Conservation (phyloP, 2,113 vertebrate species). For the Hydropotes inermis region DNA sequence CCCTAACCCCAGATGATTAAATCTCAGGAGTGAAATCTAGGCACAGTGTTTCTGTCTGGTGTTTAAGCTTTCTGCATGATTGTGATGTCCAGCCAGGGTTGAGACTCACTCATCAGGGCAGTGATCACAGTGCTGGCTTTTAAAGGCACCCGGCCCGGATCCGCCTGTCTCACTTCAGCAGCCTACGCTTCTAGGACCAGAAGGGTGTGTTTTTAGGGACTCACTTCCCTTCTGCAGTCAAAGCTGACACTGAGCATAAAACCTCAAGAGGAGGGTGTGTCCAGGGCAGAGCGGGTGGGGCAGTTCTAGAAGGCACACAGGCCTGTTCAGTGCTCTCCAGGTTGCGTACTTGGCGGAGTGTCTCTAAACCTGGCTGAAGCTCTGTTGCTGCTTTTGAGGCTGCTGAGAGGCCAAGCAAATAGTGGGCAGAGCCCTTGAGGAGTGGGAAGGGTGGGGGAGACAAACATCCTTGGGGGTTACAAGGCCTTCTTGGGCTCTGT, state of each 20-base stretch:
- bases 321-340: background rate
- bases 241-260: background rate
- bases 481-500: background rate
- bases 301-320: background rate
- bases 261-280: background rate
- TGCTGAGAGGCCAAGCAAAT: background rate
- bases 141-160: background rate
- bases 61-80: background rate
- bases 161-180: background rate
- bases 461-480: background rate
- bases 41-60: background rate
- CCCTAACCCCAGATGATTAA: background rate
- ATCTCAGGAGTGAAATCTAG: background rate
- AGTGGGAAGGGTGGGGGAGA: background rate
- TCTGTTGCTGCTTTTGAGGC: background rate
- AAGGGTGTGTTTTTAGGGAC: background rate
- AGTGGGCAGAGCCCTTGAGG: background rate
- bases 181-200: background rate
- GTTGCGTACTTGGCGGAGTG: background rate
- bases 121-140: background rate
- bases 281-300: too few species aligned
- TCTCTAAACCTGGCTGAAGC: background rate
- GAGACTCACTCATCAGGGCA: background rate
- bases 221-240: background rate
- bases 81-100: background rate